phyloP scores from a whole-genome alignment of 2,113 vertebrate genomes.

The Neogale vison region DNA sequence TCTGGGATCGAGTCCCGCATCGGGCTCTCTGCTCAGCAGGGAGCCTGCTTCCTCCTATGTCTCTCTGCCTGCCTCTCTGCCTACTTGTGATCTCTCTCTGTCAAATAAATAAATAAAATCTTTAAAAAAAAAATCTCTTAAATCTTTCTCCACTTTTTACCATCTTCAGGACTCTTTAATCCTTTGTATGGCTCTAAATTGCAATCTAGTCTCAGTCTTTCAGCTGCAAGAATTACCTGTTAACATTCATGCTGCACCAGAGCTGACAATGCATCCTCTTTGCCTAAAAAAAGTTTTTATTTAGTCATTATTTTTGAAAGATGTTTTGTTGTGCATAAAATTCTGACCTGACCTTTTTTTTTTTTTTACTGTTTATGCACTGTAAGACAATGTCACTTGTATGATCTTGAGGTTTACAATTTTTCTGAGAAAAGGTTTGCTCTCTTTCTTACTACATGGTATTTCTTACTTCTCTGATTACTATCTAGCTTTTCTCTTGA shows the following conservation, averaged over 20 bases:
- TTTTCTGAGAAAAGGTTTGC: neutral
- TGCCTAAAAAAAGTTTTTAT: neutral
- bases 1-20: too few relatives aligned
- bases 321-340: neutral
- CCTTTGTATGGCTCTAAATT: neutral
- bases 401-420: conserved; percentile 8
- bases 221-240: neutral
- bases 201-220: neutral
- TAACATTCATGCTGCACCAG: neutral
- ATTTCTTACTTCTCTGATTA: neutral
- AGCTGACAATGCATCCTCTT: neutral
- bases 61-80: too few relatives aligned
- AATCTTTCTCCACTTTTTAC: neutral
- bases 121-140: neutral
- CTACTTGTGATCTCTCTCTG: too few relatives aligned
- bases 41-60: too few relatives aligned
- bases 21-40: too few relatives aligned
- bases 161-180: neutral
- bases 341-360: neutral
- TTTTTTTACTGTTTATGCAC: neutral
- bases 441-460: neutral
- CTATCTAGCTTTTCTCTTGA: conserved; percentile 14
- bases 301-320: neutral
- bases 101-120: too few relatives aligned
- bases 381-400: neutral